Conservation (phyloP, 2,113 vertebrate species). For the Epinephelus cyanopodus region DNA sequence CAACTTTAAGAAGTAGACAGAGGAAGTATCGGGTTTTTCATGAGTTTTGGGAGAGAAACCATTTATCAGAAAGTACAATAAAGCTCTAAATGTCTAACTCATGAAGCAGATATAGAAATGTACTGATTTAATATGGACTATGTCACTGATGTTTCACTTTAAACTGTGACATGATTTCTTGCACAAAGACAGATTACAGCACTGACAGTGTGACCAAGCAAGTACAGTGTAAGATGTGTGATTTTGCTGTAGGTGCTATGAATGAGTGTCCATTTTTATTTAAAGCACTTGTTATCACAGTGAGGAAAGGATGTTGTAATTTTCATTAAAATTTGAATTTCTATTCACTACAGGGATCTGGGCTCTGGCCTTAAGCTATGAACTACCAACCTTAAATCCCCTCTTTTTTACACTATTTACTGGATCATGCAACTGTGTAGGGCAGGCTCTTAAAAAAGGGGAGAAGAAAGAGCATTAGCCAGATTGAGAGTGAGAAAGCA, state of each 20-base stretch:
- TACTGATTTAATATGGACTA: neutral
- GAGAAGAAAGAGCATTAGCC: conserved; percentile 18
- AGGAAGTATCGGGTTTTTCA: neutral
- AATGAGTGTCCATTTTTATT: neutral
- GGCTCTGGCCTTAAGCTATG: neutral
- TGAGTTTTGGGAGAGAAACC: neutral
- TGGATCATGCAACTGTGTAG: neutral
- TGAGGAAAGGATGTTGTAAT: neutral
- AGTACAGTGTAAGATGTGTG: neutral
- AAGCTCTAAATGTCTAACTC: neutral
- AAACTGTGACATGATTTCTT: neutral
- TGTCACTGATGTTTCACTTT: neutral
- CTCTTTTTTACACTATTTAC: neutral
- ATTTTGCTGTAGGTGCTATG: neutral
- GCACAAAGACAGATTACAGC: neutral
- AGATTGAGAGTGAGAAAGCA: conserved; percentile 45
- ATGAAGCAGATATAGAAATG: neutral
- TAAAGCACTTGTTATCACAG: neutral
- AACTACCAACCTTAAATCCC: neutral
- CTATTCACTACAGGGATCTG: neutral
- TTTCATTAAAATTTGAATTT: neutral
- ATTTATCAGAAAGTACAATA: neutral
- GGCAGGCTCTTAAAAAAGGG: neutral
- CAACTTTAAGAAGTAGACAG: neutral
- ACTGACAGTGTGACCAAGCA: neutral